phyloP scores from a whole-genome alignment of 2,888 invertebrate genomes.

The Pandemis corylana region DNA sequence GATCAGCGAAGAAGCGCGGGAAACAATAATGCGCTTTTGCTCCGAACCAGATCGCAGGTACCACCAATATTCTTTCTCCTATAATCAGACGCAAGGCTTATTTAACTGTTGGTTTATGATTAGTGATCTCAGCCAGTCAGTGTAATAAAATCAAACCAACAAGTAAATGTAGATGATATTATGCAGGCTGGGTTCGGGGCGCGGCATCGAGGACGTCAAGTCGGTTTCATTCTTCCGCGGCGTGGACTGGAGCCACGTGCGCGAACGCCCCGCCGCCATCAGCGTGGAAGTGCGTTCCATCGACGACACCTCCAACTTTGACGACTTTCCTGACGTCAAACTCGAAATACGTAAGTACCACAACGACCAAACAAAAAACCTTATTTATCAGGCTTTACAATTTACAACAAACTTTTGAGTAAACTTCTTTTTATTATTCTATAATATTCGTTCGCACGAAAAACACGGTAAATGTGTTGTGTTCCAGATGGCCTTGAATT shows the following conservation, averaged over 20 bases:
- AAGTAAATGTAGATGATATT: no score
- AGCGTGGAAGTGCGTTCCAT: conserved; percentile 99
- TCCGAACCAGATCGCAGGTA: conserved; percentile 97
- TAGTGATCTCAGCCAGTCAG: no score
- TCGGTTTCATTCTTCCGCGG: conserved; percentile 97
- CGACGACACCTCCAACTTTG: conserved; percentile 99
- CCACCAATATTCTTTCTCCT: no score
- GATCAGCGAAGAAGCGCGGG: conserved; percentile 98
- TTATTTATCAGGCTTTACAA: background rate
- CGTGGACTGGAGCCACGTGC: conserved; percentile 99
- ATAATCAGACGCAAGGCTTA: background rate
- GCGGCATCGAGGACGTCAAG: conserved; percentile 97
- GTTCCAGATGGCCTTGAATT: background rate
- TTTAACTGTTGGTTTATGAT: background rate
- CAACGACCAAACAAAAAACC: background rate
- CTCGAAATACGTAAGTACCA: conserved; percentile 96
- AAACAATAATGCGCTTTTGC: conserved; percentile 98
- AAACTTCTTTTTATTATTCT: no score
- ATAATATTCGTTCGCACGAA: background rate
- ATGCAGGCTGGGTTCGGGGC: conserved; percentile 90
- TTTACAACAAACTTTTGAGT: no score
- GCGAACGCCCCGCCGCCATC: conserved; percentile 99
- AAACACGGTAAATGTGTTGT: background rate
- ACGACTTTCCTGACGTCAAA: conserved; percentile 99
- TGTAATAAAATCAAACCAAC: no score